Conservation (phyloP, 2,888 invertebrate species). For the Disparrhopalites patrizii region DNA sequence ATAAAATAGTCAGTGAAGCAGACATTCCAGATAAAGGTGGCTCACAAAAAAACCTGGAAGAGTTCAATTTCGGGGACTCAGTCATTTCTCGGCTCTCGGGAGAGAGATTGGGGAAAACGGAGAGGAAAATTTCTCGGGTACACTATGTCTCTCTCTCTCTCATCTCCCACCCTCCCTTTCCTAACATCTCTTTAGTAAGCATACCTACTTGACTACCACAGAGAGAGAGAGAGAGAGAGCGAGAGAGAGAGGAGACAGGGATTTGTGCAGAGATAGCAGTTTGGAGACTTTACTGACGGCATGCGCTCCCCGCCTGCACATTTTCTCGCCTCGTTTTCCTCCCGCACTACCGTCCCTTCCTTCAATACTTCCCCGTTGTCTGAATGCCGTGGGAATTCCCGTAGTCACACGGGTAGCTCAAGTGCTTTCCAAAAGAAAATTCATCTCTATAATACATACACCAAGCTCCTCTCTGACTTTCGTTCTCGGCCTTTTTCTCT, state of each 20-base stretch:
- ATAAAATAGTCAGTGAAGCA: constrained; percentile 48
- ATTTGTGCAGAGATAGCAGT: constrained; percentile 16
- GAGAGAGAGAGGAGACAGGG: constrained; percentile 3
- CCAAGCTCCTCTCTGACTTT: too few relatives aligned
- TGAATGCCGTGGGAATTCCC: too few relatives aligned
- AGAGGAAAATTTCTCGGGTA: constrained; percentile 37
- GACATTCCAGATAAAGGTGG: constrained; percentile 45
- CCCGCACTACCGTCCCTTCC: neutral
- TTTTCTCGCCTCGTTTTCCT: constrained; percentile 13
- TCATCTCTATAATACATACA: too few relatives aligned
- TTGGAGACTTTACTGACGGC: constrained; percentile 12
- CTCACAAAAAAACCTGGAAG: constrained; percentile 38
- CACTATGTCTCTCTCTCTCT: constrained; percentile 17
- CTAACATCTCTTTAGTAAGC: neutral
- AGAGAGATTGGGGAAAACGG: constrained; percentile 34
- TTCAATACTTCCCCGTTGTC: too few relatives aligned
- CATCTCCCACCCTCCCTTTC: too few relatives aligned
- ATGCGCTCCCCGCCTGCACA: constrained; percentile 13
- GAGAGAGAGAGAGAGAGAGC: constrained; percentile 4
- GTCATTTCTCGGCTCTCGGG: constrained; percentile 38
- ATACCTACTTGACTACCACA: too few relatives aligned
- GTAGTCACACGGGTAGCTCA: too few relatives aligned
- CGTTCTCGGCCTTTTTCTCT: too few relatives aligned
- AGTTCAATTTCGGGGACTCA: constrained; percentile 45
- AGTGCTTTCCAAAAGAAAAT: too few relatives aligned